Conservation (phyloP, 2,797 vertebrate species). For the Tragelaphus eurycerus region DNA sequence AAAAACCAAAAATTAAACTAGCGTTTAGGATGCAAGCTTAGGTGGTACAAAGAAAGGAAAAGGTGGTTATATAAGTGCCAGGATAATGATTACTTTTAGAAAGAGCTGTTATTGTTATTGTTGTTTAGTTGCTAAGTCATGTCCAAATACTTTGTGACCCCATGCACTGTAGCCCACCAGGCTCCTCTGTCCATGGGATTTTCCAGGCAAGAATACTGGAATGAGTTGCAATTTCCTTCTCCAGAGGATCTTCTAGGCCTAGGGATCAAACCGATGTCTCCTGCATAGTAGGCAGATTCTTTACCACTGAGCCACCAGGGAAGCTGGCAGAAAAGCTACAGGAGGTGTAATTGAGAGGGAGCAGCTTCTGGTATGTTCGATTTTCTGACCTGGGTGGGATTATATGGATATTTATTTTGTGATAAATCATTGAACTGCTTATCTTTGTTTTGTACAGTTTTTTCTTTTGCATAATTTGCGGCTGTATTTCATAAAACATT, state of each 20-base stretch:
- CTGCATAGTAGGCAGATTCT: background rate
- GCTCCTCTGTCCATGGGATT: background rate
- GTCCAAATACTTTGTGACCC: background rate
- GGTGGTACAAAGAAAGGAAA: background rate
- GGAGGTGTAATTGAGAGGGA: background rate
- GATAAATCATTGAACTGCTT: background rate
- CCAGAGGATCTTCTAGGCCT: background rate
- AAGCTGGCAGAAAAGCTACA: background rate
- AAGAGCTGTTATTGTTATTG: background rate
- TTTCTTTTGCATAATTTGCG: background rate
- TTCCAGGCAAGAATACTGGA: background rate
- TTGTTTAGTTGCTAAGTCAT: background rate
- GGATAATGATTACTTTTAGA: background rate
- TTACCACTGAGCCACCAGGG: background rate
- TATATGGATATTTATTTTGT: background rate
- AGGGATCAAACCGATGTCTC: background rate
- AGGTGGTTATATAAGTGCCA: background rate
- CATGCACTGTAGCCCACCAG: background rate
- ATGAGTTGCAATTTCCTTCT: background rate
- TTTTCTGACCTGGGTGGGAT: background rate
- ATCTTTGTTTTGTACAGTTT: background rate
- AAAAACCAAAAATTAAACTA: background rate
- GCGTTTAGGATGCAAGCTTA: background rate
- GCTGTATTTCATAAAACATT: background rate
- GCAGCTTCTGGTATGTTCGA: fast-evolving